Evolutionary conservation across 2,888 invertebrate species (phyloP).

Genomic region (Camptogramma bilineatum): DNA sequence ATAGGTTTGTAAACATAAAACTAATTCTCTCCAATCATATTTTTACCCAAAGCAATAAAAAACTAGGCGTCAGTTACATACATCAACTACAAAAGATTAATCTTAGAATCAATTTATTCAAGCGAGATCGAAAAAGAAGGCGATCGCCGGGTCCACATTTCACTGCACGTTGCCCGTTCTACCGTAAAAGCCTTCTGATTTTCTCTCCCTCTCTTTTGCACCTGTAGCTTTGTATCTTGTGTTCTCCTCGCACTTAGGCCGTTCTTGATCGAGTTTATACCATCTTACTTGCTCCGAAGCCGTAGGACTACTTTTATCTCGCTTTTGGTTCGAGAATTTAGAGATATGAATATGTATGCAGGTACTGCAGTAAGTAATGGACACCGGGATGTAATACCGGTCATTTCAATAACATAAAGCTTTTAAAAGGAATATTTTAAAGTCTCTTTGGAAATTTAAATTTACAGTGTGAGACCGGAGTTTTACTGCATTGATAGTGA

Average conservation of each 20-base stretch:
- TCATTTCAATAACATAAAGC: slow-evolving; percentile 73
- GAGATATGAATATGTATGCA: slow-evolving; percentile 82
- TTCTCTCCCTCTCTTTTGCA: slow-evolving; percentile 64
- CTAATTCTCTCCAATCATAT: slow-evolving; percentile 51
- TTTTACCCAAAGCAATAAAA: slow-evolving; percentile 55
- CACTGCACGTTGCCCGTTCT: slow-evolving; percentile 81
- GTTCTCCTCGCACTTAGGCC: slow-evolving; percentile 65
- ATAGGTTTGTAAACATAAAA: slow-evolving; percentile 44
- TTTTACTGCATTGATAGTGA: slow-evolving; percentile 47
- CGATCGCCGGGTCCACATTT: slow-evolving; percentile 77
- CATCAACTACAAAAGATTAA: slow-evolving; percentile 77
- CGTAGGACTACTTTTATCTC: slow-evolving; percentile 82
- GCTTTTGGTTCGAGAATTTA: slow-evolving; percentile 75
- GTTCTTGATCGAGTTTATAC: slow-evolving; percentile 82
- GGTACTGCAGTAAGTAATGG: slow-evolving; percentile 77
- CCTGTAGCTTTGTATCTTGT: slow-evolving; percentile 44
- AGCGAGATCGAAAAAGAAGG: slow-evolving; percentile 81
- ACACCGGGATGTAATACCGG: slow-evolving; percentile 67
- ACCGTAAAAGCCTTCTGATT: slow-evolving; percentile 85
- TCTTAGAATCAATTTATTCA: slow-evolving; percentile 84
- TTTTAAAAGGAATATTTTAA: slow-evolving; percentile 67
- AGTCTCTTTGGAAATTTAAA: slow-evolving; percentile 58
- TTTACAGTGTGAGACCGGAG: slow-evolving; percentile 49
- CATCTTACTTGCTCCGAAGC: slow-evolving; percentile 82
- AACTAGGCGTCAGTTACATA: slow-evolving; percentile 66